Base-by-base conservation (phyloP, 2,113 vertebrate genomes). In the Chrysemys picta region DNA sequence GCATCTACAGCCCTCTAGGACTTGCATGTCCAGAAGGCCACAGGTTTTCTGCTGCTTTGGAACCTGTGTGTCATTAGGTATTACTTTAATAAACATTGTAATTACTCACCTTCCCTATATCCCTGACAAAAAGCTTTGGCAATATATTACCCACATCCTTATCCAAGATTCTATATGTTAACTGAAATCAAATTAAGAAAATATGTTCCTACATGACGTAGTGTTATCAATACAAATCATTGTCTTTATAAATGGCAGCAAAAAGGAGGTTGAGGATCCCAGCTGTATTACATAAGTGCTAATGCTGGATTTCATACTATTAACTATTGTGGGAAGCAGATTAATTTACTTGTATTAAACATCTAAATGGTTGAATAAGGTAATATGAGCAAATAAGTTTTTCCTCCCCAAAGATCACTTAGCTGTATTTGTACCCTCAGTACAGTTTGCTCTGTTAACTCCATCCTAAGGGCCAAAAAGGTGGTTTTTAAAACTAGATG, bases 301-400 rank as follows among this genome's bases (percentile, higher is more conserved):
- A 97, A 97, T 96, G 92, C 87, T 93, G 94, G 95, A 97, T 97
- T 97, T 95, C 92, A 90, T 82, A 78, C 87, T 95, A 49, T 90
- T 88, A 90, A 93, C 65, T 95, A 50, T 95, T 95, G 90, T 96
- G 93, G 84, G 59, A 97, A 95, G 90, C 83, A 87, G 95, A 95
- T 96, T 97, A 96, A 62, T 94, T 94, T 72, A 78, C 92, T 90
- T 80, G 35, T 95, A 35, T 62, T 96, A 91, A 42, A 90, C 91
- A 80, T 93, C 92, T 89, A 94, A 85, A 91, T 93, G 72, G 79
- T 84, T 89, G 52, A 24, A 88, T 31, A 94, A 93, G 84, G 93
- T 93, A 96, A 94, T 95, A 94, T 83, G 84, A 94, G 27, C 69
- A 89, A 85, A 85, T 82, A 93, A 10, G 17, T 54, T 53, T 47